These are phyloP conservation scores for Hyposoter didymator DNA, from an alignment of 2,888 invertebrate species.

Conservation along the genomic window DNA sequence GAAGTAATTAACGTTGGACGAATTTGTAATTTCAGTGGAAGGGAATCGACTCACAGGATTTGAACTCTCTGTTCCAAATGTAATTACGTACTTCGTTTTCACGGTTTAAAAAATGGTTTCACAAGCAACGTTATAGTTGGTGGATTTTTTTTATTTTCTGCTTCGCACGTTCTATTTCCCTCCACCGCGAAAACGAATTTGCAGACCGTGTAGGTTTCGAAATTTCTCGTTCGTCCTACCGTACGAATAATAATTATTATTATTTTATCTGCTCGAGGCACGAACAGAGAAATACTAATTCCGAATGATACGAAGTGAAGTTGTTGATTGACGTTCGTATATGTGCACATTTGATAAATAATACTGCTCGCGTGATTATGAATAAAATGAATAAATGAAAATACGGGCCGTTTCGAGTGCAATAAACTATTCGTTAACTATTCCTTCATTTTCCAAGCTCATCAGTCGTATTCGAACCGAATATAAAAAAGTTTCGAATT, in stretches of 20 bases:
- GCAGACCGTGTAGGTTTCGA: background rate
- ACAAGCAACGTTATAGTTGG: conserved; percentile 18
- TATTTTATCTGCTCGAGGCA: conserved; percentile 24
- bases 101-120: conserved; percentile 26
- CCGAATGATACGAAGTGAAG: background rate
- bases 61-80: background rate
- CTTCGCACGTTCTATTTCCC: background rate
- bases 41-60: conserved; percentile 2
- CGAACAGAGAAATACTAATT: conserved; percentile 14
- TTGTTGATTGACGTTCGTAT: conserved; percentile 29
- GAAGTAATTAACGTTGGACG: background rate
- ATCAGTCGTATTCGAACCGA: background rate
- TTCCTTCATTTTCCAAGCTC: background rate
- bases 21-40: background rate
- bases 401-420: conserved; percentile 2
- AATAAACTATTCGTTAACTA: background rate
- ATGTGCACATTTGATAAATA: conserved; percentile 32
- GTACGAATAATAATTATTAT: background rate
- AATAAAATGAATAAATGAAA: conserved; percentile 44
- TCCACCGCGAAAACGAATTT: conserved; percentile 4
- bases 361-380: conserved; percentile 55
- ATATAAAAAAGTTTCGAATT: background rate
- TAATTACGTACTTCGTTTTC: conserved; percentile 3
- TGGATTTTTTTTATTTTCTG: conserved; percentile 8
- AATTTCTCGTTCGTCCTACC: conserved; percentile 29